Percentiles rank a stretch among this genome's conserved stretches.
Conservation (phyloP, 2,797 vertebrate genomes). For the Malacoctenus gilli region DNA sequence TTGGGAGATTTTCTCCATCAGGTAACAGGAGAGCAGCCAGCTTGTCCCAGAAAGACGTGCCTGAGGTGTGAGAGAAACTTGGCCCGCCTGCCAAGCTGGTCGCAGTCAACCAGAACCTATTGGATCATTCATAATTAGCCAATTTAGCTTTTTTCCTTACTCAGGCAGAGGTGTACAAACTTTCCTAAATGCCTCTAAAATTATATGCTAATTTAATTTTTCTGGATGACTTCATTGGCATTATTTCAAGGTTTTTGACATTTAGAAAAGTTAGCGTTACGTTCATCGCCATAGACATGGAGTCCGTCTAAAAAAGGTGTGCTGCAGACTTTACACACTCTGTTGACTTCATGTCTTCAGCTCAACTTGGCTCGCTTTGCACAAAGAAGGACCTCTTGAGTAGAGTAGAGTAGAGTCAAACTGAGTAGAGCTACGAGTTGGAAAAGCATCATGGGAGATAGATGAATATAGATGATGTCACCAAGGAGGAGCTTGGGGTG, state of each 20-base stretch:
- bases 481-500: too few relatives aligned
- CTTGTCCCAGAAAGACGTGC: constrained; percentile 44
- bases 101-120: constrained; percentile 47
- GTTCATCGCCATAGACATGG: constrained; percentile 12
- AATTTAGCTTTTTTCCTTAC: constrained; percentile 43
- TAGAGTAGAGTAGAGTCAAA: too few relatives aligned
- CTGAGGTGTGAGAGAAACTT: constrained; percentile 58
- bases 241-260: constrained; percentile 33
- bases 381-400: too few relatives aligned
- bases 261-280: constrained; percentile 14
- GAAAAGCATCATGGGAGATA: too few relatives aligned
- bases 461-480: too few relatives aligned
- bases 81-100: constrained; percentile 44
- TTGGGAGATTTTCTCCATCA: constrained; percentile 36
- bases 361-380: too few relatives aligned
- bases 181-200: constrained; percentile 42
- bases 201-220: constrained; percentile 39
- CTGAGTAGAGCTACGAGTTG: too few relatives aligned
- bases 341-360: too few relatives aligned
- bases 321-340: constrained; percentile 40
- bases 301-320: neutral
- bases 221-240: constrained; percentile 34
- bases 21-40: constrained; percentile 21
- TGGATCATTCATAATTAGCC: constrained; percentile 54
- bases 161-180: constrained; percentile 25